phyloP scores from a whole-genome alignment of 1,140 invertebrate species.

The Drosophila pachea region DNA sequence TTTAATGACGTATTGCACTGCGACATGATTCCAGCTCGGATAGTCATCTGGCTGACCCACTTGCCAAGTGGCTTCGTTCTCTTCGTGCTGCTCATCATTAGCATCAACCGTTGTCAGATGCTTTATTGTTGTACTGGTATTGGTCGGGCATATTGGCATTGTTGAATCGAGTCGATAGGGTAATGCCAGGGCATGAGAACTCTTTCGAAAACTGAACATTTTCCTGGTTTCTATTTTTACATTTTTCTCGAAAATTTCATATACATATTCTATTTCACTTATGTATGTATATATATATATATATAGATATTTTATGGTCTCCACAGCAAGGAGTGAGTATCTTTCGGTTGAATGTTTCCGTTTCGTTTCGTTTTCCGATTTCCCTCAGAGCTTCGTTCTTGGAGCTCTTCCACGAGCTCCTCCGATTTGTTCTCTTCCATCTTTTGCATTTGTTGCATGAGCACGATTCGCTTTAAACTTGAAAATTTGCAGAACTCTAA shows the following conservation, averaged over 20 bases:
- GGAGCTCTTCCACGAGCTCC: not conserved
- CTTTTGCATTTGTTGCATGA: conserved; percentile 3
- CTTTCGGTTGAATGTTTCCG: too few species aligned
- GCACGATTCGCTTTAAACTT: conserved; percentile 71
- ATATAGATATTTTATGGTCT: too few species aligned
- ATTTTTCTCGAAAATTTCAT: too few species aligned
- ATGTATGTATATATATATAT: too few species aligned
- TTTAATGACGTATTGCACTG: conserved; percentile 41
- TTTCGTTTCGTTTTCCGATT: not conserved
- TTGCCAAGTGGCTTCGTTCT: conserved; percentile 8
- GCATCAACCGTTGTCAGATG: conserved; percentile 6
- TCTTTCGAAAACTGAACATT: not conserved
- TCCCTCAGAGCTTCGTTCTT: conserved; percentile 25
- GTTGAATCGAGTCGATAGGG: too few species aligned
- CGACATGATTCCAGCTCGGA: conserved; percentile 21
- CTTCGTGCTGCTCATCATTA: conserved; percentile 16
- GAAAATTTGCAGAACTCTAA: conserved; percentile 44
- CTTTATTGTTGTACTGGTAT: not conserved
- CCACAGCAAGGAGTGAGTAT: too few species aligned
- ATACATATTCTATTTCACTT: too few species aligned
- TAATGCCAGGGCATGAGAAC: too few species aligned
- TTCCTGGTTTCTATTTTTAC: not conserved
- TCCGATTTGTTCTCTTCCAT: not conserved
- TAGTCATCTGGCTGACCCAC: conserved; percentile 27
- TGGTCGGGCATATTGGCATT: not conserved